These are phyloP conservation scores for Pissodes strobi DNA, from an alignment of 1,140 invertebrate genomes.

Conservation along the genomic window DNA sequence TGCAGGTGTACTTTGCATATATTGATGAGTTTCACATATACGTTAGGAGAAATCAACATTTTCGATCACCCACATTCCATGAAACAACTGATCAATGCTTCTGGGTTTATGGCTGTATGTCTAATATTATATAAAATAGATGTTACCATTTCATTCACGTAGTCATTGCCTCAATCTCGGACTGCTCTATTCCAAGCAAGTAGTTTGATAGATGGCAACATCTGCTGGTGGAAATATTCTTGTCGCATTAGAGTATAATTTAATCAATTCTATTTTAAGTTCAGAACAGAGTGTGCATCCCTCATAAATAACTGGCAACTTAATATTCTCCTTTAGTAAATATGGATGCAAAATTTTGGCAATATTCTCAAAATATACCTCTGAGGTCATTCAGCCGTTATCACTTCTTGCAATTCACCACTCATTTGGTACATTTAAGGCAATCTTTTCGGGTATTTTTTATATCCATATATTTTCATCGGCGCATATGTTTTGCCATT, in stretches of 20 bases:
- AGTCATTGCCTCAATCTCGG: neutral
- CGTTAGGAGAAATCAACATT: no score
- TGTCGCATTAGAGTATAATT: neutral
- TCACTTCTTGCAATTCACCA: constrained; percentile 50
- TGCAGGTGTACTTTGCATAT: no score
- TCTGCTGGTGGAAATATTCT: neutral
- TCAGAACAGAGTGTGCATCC: neutral
- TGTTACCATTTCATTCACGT: neutral
- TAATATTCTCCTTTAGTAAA: neutral
- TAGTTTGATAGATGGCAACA: neutral
- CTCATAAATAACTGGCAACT: neutral
- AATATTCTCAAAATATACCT: no score
- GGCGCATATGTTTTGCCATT: constrained; percentile 42
- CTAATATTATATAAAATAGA: neutral
- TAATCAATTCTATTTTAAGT: neutral
- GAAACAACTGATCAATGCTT: neutral
- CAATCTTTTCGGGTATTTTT: constrained; percentile 40
- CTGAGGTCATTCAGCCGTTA: constrained; percentile 52
- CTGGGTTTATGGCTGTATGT: neutral
- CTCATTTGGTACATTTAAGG: no score
- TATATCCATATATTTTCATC: constrained; percentile 47
- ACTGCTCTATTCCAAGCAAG: neutral
- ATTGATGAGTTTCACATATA: no score
- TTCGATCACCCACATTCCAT: no score
- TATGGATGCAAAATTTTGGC: neutral